Conservation (phyloP, 2,888 invertebrate species). For the Portevinia maculata region DNA sequence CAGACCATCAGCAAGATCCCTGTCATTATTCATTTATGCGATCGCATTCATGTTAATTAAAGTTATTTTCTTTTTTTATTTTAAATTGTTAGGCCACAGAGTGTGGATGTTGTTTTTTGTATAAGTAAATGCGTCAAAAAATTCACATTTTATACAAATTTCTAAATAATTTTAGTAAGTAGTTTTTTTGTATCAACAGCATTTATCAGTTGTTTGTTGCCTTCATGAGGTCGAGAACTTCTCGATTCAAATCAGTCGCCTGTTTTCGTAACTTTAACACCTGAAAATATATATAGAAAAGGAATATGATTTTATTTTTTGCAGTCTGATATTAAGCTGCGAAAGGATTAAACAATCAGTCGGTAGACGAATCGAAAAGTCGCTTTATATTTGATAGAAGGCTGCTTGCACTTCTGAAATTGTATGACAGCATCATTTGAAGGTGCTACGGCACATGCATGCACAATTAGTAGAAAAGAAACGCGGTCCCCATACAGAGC, state of each 20-base stretch:
- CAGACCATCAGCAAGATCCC: conserved; percentile 53
- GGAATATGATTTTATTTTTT: no score
- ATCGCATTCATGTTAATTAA: conserved; percentile 18
- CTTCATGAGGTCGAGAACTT: conserved; percentile 81
- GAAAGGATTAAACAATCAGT: no score
- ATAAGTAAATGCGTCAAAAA: conserved; percentile 80
- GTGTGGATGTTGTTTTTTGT: conserved; percentile 23
- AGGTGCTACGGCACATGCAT: no score
- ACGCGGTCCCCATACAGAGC: no score
- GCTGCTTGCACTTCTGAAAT: no score
- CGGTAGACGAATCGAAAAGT: no score
- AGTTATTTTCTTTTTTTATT: conserved; percentile 13
- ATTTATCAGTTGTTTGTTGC: conserved; percentile 68
- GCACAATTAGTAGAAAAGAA: no score
- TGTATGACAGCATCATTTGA: no score
- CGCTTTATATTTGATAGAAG: no score
- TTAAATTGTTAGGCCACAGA: conserved; percentile 31
- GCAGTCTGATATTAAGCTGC: no score
- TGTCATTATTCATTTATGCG: conserved; percentile 30
- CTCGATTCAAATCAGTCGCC: conserved; percentile 84
- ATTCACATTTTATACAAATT: conserved; percentile 78
- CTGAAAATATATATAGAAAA: conserved; percentile 78
- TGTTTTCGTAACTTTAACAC: conserved; percentile 86
- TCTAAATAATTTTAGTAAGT: conserved; percentile 40
- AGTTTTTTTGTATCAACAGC: conserved; percentile 18